These are phyloP conservation scores for Alviniconcha marisindica DNA, from an alignment of 1,140 invertebrate species.

Conservation along the genomic window DNA sequence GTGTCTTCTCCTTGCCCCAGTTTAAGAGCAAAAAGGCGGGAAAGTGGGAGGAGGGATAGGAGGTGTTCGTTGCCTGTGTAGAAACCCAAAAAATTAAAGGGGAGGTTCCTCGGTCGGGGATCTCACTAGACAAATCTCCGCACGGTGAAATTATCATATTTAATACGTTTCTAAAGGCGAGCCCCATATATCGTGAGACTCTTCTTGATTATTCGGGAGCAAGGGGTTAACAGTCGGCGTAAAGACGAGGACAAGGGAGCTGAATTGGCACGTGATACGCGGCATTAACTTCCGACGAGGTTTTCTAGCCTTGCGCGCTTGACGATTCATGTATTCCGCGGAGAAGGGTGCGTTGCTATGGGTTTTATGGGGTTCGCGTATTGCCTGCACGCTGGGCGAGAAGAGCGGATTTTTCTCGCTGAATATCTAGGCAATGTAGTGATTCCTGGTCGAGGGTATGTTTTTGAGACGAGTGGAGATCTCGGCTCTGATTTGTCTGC, in stretches of 20 bases:
- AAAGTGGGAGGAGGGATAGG: background rate
- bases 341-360: background rate
- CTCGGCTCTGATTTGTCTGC: too few relatives aligned
- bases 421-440: too few relatives aligned
- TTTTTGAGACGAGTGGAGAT: too few relatives aligned
- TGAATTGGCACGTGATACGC: background rate
- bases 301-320: background rate
- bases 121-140: background rate
- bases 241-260: background rate
- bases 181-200: background rate
- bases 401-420: background rate
- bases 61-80: too few relatives aligned
- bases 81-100: too few relatives aligned
- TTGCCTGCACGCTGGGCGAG: background rate
- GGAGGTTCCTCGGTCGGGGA: background rate
- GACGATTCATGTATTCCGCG: background rate
- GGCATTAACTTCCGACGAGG: background rate
- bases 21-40: background rate
- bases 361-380: background rate
- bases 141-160: slow-evolving; percentile 27
- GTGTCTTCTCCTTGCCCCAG: background rate
- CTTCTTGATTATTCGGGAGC: slow-evolving; percentile 7
- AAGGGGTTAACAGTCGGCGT: background rate
- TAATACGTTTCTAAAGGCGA: slow-evolving; percentile 7
- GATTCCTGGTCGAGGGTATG: too few relatives aligned